Evolutionary conservation across 1,140 invertebrate genomes (phyloP), one percentile per base, ranked within the genome.

Genomic region (Mizuhopecten yessoensis): DNA sequence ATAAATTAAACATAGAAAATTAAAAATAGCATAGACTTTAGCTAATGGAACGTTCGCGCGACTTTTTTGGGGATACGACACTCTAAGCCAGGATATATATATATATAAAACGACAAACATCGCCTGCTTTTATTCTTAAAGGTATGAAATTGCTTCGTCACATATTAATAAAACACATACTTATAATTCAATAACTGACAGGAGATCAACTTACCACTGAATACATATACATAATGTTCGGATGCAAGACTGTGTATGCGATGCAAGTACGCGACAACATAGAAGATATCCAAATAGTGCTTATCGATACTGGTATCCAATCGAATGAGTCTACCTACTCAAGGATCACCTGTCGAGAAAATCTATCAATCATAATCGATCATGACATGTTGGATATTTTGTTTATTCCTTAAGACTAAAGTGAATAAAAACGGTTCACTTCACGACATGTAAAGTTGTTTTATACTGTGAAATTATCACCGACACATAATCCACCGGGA

Each of bases 1-100:
- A 75, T 75, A 75, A 75, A 75, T 75, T 75, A 75, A 75, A 75
- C 57, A 75, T 1, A 75, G 57, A 75, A 75, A 75, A 75, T 75
- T 75, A 75, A 75, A 75, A 75, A 75, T 75, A 75, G 57, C 9
- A 75, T 29, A 5, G 57, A 75, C 9, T 29, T 75, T 29, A 75
- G 57, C 20, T 75, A 75, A 29, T 75, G 57, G n/a, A n/a, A 75
- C 57, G n/a, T 29, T n/a, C 57, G 9, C 9, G 1, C 23, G 57
- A 75, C 23, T 75, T 29, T 75, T n/a, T 29, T 29, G 0, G 23
- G 20, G 57, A 75, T 17, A 75, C 7, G 57, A 2, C 45, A 49
- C 11, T 49, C 2, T 75, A 75, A 75, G n/a, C n/a, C 13, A 7
- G 57, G 57, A 9, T 5, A 29, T 75, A 29, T 17, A 5, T 29